These are phyloP conservation scores for Bombus fervidus DNA, from an alignment of 1,140 invertebrate species.

Conservation along the genomic window DNA sequence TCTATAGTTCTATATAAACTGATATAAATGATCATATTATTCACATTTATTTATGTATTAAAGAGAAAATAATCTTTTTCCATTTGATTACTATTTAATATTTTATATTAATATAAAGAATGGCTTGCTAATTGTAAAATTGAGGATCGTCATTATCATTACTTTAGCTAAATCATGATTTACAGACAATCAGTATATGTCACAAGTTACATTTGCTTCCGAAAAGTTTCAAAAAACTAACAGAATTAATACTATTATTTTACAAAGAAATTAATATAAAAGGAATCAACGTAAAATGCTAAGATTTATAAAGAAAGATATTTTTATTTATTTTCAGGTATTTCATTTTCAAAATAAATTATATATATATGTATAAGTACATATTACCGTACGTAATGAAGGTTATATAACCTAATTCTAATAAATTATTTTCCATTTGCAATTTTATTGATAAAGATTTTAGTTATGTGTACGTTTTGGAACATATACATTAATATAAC, in stretches of 20 bases:
- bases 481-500: background rate
- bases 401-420: conserved; percentile 23
- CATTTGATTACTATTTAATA: background rate
- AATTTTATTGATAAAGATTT: background rate
- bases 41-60: too few species aligned
- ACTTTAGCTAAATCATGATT: too few species aligned
- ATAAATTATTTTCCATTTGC: background rate
- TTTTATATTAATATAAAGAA: background rate
- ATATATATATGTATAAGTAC: background rate
- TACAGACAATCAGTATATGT: too few species aligned
- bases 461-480: background rate
- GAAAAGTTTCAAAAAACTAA: background rate
- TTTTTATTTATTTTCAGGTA: conserved; percentile 43
- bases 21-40: too few species aligned
- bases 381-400: background rate
- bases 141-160: too few species aligned
- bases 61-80: too few species aligned
- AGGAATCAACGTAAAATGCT: conserved; percentile 12
- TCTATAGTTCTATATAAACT: too few species aligned
- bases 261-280: background rate
- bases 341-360: conserved; percentile 5
- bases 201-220: background rate
- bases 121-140: background rate
- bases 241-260: background rate
- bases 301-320: conserved; percentile 13